Conservation (phyloP, 2,797 vertebrate genomes). For the Geotria australis region DNA sequence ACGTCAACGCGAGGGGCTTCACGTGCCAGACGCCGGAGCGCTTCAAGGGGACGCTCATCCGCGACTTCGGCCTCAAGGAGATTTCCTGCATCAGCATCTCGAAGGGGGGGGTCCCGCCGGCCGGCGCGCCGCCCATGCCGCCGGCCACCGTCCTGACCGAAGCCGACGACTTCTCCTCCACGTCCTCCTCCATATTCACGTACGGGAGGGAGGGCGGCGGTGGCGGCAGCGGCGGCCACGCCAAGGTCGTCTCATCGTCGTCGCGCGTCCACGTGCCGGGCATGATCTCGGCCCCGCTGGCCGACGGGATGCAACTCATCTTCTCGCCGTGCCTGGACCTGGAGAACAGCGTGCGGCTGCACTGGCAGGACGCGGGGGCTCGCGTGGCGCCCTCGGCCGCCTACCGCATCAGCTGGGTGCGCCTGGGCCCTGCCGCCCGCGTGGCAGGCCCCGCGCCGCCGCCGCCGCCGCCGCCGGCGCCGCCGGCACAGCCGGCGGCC, state of each 20-base stretch:
- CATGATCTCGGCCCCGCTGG: not conserved
- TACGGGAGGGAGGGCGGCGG: not conserved
- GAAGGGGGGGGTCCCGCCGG: constrained; percentile 1
- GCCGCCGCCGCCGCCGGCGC: too few species aligned
- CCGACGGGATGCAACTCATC: not conserved
- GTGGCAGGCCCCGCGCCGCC: not conserved
- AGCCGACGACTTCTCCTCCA: not conserved
- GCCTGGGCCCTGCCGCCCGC: not conserved
- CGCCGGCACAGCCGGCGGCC: too few species aligned
- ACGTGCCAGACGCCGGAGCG: constrained; percentile 98
- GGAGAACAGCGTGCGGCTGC: not conserved
- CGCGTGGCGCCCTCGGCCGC: not conserved
- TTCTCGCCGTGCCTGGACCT: not conserved
- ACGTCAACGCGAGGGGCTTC: constrained; percentile 83
- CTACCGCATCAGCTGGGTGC: not conserved
- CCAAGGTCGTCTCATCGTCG: not conserved
- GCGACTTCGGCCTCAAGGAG: constrained; percentile 59
- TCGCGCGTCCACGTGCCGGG: not conserved
- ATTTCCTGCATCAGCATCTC: constrained; percentile 51
- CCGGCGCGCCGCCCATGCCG: not conserved
- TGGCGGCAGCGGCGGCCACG: not conserved
- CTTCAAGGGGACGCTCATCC: constrained; percentile 94
- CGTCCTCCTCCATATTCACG: not conserved
- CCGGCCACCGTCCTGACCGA: not conserved
- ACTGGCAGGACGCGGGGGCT: not conserved